Evolutionary conservation across 2,797 vertebrate species (phyloP).

Genomic region (Botia almorhae): DNA sequence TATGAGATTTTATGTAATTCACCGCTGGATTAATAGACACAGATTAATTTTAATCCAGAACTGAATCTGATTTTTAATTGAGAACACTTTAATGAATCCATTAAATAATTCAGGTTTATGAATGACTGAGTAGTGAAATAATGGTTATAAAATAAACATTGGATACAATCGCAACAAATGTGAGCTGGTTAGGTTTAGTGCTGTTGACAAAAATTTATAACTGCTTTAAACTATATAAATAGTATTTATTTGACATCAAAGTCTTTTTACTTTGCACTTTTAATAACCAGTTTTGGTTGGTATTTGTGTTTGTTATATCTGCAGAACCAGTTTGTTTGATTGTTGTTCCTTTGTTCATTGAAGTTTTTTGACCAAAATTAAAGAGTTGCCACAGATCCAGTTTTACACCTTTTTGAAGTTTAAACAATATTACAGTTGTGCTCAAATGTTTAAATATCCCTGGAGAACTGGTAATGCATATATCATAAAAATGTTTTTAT

Average conservation of each 20-base stretch:
- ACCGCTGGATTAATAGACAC: background rate
- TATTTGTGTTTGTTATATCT: background rate
- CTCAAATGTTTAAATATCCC: no score
- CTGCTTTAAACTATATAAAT: slow-evolving; percentile 10
- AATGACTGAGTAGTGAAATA: background rate
- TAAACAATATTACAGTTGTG: no score
- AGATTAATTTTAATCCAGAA: background rate
- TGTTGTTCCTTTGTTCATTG: background rate
- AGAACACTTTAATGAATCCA: background rate
- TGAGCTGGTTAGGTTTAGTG: background rate
- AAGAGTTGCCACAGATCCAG: background rate
- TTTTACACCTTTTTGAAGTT: background rate
- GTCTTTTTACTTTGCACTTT: background rate
- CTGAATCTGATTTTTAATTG: background rate
- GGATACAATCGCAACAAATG: background rate
- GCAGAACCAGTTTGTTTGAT: background rate
- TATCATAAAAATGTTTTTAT: no score
- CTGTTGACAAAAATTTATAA: background rate
- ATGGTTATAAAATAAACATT: background rate
- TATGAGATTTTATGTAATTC: background rate
- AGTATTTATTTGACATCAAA: background rate
- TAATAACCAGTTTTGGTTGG: background rate
- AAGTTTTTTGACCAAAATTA: background rate
- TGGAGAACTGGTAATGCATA: no score
- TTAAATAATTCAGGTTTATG: background rate